These are phyloP conservation scores for Reinhardtius hippoglossoides DNA, from an alignment of 2,113 vertebrate species.

Conservation along the genomic window DNA sequence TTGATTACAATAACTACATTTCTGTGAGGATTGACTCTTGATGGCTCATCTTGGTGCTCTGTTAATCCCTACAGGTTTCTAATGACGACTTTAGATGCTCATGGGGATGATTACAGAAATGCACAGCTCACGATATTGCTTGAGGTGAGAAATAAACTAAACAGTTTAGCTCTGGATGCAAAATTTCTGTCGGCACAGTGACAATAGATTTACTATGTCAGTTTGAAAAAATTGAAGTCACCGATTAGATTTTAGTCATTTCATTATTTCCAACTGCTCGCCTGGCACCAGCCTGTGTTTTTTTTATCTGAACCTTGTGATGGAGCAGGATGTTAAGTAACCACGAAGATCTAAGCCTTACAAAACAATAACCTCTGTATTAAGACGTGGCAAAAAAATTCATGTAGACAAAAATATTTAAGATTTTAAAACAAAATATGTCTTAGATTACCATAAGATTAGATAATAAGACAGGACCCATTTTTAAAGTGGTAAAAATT, in stretches of 20 bases:
- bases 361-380: neutral
- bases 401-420: too few relatives aligned
- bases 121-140: conserved; percentile 87
- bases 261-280: too few relatives aligned
- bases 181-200: too few relatives aligned
- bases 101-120: conserved; percentile 89
- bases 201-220: too few relatives aligned
- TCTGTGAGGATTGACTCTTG: neutral
- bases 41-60: neutral
- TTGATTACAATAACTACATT: neutral
- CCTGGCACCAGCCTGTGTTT: too few relatives aligned
- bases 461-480: neutral
- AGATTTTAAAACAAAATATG: too few relatives aligned
- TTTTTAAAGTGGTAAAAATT: neutral
- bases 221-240: too few relatives aligned
- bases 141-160: conserved; percentile 81
- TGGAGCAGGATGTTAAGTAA: too few relatives aligned
- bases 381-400: neutral
- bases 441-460: neutral
- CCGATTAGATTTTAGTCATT: too few relatives aligned
- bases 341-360: neutral
- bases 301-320: too few relatives aligned
- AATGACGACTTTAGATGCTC: conserved; percentile 89
- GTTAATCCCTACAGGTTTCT: conserved; percentile 83
- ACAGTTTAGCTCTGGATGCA: too few relatives aligned